Base-by-base conservation (phyloP, 2,888 invertebrate species). In the Limnephilus rhombicus region DNA sequence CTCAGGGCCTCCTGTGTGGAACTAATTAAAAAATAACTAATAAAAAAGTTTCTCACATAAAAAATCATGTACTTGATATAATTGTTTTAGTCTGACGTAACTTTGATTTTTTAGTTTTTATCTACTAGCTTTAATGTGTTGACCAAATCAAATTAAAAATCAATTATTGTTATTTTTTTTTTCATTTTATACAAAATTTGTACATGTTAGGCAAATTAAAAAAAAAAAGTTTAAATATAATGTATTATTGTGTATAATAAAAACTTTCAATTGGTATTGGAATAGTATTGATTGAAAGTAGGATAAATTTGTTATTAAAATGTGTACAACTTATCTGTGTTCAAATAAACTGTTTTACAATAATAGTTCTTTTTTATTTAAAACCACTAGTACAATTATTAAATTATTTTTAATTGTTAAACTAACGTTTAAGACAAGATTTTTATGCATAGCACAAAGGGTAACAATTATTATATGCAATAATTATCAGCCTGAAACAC, bases 141-240 rank as follows among this genome's bases (percentile, higher is more conserved):
- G 68, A 82, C 29, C 82, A 82, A 82, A 82, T 82, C 29, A 82
- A 82, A 34, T 82, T 82, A 18, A 82, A 82, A 31, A 18, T 82
- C 5, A 82, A 31, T 82, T 82, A 34, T 82, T 82, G 31, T 13
- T 82, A 18, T 3, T 18, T 37, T 29, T 34, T 34, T 82, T 82
- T 15, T 34, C 4, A 34, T 34, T 34, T 34, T 82, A 82, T 82
- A 31, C 34, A 31, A 34, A 82, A 34, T 34, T 68, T n/a, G 68
- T 68, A 24, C 68, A 68, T 24, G 68, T 24, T 9, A 68, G 68
- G 68, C 24, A 68, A 68, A 68, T 9, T 3, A 5, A 4, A 9
- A n/a, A 68, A 68, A 68, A 68, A 68, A 68, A 1, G 2, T 18
- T 18, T 18, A 68, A 18, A 24, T 53, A 18, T 53, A 18, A n/a